Conservation (phyloP, 1,140 invertebrate species). For the Oryctes rhinoceros region DNA sequence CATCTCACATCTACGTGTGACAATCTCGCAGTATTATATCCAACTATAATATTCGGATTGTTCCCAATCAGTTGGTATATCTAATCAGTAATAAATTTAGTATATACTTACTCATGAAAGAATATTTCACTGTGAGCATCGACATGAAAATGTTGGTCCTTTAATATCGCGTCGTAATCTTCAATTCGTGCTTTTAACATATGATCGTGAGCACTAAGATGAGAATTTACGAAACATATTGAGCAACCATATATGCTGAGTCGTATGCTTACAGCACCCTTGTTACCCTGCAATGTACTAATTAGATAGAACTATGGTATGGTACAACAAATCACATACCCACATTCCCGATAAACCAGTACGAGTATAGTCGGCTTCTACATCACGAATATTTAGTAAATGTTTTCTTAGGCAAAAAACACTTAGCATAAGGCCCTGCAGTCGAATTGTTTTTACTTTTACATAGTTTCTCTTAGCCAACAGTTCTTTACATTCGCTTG, state of each 20-base stretch:
- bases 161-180: constrained; percentile 86
- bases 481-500: constrained; percentile 74
- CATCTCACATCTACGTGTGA: no score
- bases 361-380: constrained; percentile 85
- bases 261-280: constrained; percentile 89
- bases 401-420: constrained; percentile 81
- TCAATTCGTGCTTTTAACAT: constrained; percentile 79
- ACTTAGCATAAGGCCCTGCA: constrained; percentile 82
- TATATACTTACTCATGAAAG: constrained; percentile 83
- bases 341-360: constrained; percentile 91
- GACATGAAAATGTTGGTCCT: constrained; percentile 75
- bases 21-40: no score
- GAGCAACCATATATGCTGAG: constrained; percentile 87
- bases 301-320: background rate
- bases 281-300: constrained; percentile 83
- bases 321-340: constrained; percentile 64
- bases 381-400: constrained; percentile 79
- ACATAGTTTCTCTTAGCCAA: constrained; percentile 78
- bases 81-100: background rate
- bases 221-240: constrained; percentile 86
- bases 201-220: constrained; percentile 88
- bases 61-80: background rate
- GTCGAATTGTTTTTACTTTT: constrained; percentile 76
- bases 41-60: no score
- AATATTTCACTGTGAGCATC: constrained; percentile 82